phyloP scores from a whole-genome alignment of 2,888 invertebrate genomes.

The Macrostomum cliftonense region DNA sequence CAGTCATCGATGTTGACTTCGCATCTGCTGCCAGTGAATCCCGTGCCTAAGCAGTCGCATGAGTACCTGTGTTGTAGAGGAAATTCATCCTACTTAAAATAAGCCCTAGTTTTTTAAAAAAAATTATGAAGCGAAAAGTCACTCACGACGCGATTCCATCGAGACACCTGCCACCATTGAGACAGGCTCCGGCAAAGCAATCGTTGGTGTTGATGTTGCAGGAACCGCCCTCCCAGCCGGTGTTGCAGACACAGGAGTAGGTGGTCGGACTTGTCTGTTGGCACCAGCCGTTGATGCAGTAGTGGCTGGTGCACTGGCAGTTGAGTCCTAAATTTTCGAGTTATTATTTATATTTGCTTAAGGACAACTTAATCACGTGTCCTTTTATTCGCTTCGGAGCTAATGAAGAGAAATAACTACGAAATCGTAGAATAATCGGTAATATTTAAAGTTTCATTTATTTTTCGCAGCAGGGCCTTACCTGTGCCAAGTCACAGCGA shows the following conservation, averaged over 20 bases:
- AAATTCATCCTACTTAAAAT: too few species aligned
- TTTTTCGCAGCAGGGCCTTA: too few species aligned
- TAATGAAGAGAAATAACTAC: too few species aligned
- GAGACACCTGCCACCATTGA: conserved; percentile 46
- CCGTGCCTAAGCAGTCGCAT: conserved; percentile 17
- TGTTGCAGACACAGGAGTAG: conserved; percentile 12
- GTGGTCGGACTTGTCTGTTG: conserved; percentile 9
- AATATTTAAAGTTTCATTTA: too few species aligned
- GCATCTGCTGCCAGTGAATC: conserved; percentile 22
- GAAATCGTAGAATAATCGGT: too few species aligned
- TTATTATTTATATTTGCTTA: conserved; percentile 55
- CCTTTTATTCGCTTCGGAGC: too few species aligned
- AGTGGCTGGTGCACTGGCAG: conserved; percentile 94
- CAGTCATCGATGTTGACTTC: conserved; percentile 8
- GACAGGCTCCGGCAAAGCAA: conserved; percentile 42
- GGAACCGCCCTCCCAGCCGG: conserved; percentile 45
- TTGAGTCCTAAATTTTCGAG: conserved; percentile 85
- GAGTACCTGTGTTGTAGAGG: too few species aligned
- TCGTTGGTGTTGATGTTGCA: conserved; percentile 14
- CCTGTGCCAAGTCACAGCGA: too few species aligned
- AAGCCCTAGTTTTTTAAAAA: too few species aligned
- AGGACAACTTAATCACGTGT: too few species aligned
- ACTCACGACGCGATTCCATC: conserved; percentile 16
- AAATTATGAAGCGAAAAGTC: conserved; percentile 14
- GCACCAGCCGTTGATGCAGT: conserved; percentile 54